A percentile compares a stretch with the other conserved stretches of the same genome.
These are phyloP conservation scores for Salvelinus fontinalis DNA, from an alignment of 2,113 vertebrate species.

Conservation along the genomic window DNA sequence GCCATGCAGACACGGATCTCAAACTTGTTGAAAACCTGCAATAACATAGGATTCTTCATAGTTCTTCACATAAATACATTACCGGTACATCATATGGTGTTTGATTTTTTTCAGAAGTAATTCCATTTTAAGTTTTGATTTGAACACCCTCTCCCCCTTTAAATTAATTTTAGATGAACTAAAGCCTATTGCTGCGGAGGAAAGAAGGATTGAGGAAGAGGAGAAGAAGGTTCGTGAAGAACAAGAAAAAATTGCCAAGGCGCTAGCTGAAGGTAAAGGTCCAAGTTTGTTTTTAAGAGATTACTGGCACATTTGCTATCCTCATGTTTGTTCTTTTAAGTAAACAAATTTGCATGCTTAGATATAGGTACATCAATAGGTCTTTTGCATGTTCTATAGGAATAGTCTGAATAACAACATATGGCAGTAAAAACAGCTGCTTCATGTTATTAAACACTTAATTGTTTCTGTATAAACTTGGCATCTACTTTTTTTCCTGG, in stretches of 20 bases:
- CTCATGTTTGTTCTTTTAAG: neutral
- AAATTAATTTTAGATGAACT: constrained; percentile 75
- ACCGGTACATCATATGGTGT: too few species aligned
- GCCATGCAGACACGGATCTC: too few species aligned
- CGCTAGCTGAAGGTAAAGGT: constrained; percentile 83
- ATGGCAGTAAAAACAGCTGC: neutral
- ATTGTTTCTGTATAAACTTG: neutral
- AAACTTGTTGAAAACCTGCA: too few species aligned
- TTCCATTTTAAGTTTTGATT: too few species aligned
- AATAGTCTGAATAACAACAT: too few species aligned
- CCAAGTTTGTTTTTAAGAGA: neutral
- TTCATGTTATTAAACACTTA: neutral
- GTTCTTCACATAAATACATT: too few species aligned
- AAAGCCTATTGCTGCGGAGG: constrained; percentile 89
- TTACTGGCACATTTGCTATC: neutral
- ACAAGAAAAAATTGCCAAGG: constrained; percentile 83
- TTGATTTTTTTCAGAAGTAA: too few species aligned
- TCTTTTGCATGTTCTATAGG: neutral
- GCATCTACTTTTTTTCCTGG: neutral
- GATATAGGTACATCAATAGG: neutral
- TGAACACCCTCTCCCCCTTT: neutral
- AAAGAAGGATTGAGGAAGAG: constrained; percentile 83
- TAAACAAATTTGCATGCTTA: neutral
- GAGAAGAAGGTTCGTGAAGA: constrained; percentile 86
- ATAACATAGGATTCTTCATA: too few species aligned